Evolutionary conservation across 37 sponge, comb jelly and placozoan genomes (phyloP), one percentile per base, ranked within the genome.

Genomic region (Chondrosia reniformis): DNA sequence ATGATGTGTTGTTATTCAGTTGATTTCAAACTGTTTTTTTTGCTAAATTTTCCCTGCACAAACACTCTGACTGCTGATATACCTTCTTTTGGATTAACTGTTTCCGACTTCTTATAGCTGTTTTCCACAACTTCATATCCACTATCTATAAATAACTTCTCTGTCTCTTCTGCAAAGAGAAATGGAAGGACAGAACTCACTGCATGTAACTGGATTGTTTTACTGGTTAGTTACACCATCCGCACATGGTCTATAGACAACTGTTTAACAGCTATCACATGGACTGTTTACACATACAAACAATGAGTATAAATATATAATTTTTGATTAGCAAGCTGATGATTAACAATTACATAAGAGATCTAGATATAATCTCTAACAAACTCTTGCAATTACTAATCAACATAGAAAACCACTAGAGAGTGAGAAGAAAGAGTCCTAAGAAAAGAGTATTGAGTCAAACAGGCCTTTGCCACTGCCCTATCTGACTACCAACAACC

Each of bases 71-170:
- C 81, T 0, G 67, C 99, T 66, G 67, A 73, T 1, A 92, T 37
- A 28, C 64, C 79, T 75, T 98, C 96, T 44, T 98, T 98, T 21
- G 73, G 67, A 82, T 98, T 98, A 12, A 92, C 82, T 4, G 99
- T 98, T 67, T 98, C 89, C 44, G 76, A 80, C 36, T 89, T 67
- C 25, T 90, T 85, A 73, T 92, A 98, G 0, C 58, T 55, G 46
- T 76, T 78, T 32, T 81, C 83, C 2, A 63, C 32, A 5, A 88
- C 65, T 24, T 86, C 81, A 64, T 83, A 98, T 4, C 94, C 94
- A 41, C 81, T 67, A 3, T 62, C 63, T 3, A 25, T 63, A 33
- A 88, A 88, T 41, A 98, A 63, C 46, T 82, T 81, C 21, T 62
- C 73, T 17, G 88, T 59, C 44, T 86, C 84, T 45, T 92, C 98